Conservation (phyloP, 1,140 invertebrate genomes). For the Colletes latitarsis region DNA sequence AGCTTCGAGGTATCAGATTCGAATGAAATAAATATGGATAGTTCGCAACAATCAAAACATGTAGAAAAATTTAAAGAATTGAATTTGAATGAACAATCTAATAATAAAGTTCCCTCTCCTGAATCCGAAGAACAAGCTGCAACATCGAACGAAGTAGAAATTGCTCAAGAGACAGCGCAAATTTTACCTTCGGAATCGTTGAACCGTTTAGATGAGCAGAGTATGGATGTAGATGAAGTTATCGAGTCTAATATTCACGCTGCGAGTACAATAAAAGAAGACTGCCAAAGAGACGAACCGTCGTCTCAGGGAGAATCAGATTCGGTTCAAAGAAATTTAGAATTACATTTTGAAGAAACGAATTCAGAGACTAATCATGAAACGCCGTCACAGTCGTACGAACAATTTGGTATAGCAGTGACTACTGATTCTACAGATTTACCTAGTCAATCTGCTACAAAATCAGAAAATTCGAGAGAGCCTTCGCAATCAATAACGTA, state of each 20-base stretch:
- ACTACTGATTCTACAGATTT: constrained; percentile 66
- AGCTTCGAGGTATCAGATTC: constrained; percentile 54
- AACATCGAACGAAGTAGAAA: constrained; percentile 48
- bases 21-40: constrained; percentile 40
- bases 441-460: constrained; percentile 74
- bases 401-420: constrained; percentile 63
- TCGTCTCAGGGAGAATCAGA: constrained; percentile 60
- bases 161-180: constrained; percentile 13
- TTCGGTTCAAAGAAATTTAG: constrained; percentile 38
- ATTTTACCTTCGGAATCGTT: constrained; percentile 43
- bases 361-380: constrained; percentile 71
- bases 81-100: constrained; percentile 20
- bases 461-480: constrained; percentile 72
- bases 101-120: constrained; percentile 11
- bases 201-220: constrained; percentile 31
- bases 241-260: constrained; percentile 48
- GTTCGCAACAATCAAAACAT: constrained; percentile 34
- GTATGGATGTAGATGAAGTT: constrained; percentile 60
- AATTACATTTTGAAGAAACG: constrained; percentile 63
- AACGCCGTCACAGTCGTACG: constrained; percentile 75
- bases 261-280: constrained; percentile 34
- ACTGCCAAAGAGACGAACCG: constrained; percentile 56
- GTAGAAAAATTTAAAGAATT: constrained; percentile 49
- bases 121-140: constrained; percentile 38
- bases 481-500: constrained; percentile 68